These are phyloP conservation scores for Sebastes hubbsi DNA, from an alignment of 2,797 vertebrate genomes.

Conservation along the genomic window DNA sequence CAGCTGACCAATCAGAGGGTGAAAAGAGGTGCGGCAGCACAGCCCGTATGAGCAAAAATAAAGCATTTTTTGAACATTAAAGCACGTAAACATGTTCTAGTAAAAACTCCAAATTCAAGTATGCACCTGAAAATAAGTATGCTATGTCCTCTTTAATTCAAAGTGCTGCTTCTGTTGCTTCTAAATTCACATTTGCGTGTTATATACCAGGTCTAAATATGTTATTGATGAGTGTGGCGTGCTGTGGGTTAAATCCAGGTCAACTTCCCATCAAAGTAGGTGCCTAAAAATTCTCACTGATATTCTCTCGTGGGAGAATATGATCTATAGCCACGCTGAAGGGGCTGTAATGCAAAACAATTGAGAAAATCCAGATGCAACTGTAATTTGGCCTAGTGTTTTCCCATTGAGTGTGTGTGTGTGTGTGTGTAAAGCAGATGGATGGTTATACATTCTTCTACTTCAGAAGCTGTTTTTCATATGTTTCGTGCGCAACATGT, in stretches of 20 bases:
- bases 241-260: background rate
- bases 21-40: too few relatives aligned
- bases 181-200: background rate
- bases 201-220: background rate
- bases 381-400: constrained; percentile 19
- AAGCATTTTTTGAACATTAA: too few relatives aligned
- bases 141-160: background rate
- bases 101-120: too few relatives aligned
- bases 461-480: constrained; percentile 60
- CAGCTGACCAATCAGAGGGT: too few relatives aligned
- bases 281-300: constrained; percentile 7
- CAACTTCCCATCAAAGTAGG: background rate
- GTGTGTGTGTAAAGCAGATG: constrained; percentile 21
- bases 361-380: constrained; percentile 54
- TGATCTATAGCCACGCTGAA: constrained; percentile 22
- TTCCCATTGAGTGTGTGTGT: constrained; percentile 9
- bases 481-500: constrained; percentile 35
- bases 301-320: constrained; percentile 4
- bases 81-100: too few relatives aligned
- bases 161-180: background rate
- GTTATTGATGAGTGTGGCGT: background rate
- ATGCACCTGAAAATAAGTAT: too few relatives aligned
- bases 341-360: constrained; percentile 17
- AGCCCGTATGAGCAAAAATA: too few relatives aligned
- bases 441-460: constrained; percentile 45